phyloP scores from a whole-genome alignment of 2,797 vertebrate genomes.

The Petrocephalus schoutedeni region DNA sequence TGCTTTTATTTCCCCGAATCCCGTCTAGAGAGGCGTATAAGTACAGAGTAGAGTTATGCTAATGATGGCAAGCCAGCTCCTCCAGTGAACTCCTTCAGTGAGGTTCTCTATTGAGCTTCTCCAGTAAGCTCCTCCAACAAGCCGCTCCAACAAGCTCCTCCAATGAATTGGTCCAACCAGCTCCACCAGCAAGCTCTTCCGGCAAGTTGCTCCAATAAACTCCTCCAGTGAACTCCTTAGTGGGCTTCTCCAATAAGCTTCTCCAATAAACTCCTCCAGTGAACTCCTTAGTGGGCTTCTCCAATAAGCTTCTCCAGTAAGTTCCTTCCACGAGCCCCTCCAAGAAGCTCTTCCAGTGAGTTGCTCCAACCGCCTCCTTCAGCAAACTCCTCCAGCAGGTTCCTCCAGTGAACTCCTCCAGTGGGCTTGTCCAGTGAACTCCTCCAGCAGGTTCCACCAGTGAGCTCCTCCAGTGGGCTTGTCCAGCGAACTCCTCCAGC shows the following conservation, averaged over 20 bases:
- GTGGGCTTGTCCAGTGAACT: background rate
- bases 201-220: background rate
- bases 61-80: conserved; percentile 18
- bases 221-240: background rate
- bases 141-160: background rate
- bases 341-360: background rate
- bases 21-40: conserved; percentile 17
- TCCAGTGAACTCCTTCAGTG: conserved; percentile 18
- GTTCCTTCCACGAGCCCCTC: conserved; percentile 18
- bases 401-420: background rate
- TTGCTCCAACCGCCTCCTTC: background rate
- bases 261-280: background rate
- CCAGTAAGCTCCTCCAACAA: too few species aligned
- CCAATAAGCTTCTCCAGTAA: background rate
- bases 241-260: too few species aligned
- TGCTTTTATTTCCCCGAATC: conserved; percentile 22
- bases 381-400: background rate
- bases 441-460: too few species aligned
- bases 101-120: background rate
- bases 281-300: background rate
- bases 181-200: background rate
- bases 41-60: conserved; percentile 20
- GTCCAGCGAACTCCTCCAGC: too few species aligned
- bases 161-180: background rate
- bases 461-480: background rate